Base-by-base conservation (phyloP, 2,888 invertebrate species). In the Caradrina clavipalpis region DNA sequence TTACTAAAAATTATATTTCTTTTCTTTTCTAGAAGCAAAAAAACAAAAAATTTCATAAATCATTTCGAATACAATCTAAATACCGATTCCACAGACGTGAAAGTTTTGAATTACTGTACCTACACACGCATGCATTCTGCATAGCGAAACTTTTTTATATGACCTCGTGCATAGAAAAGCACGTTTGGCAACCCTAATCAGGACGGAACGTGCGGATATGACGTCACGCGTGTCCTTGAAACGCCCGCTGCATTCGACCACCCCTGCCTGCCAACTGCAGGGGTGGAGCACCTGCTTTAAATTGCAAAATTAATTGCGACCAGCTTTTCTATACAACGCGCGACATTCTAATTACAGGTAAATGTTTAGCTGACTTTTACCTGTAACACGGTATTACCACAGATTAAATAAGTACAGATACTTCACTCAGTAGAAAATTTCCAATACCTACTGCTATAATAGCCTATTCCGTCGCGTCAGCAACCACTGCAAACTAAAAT, bases 161-260 rank as follows among this genome's bases (percentile, higher is more conserved):
- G 31, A 77, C 57, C 39, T 57, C 56, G 51, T 42, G 3, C 13
- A 39, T 13, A 68, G 15, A 10, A 22, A 26, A 13, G 13, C n/a
- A 22, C 6, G 17, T 45, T 57, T 47, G 62, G n/a, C 62, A 78
- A 60, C 78, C 78, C 78, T 78, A 78, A 10, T 2, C 11, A 51
- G 47, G 15, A 50, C 62, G 22, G 26, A 56, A 63, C 73, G 60
- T 73, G 73, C 60, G 55, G 70, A 80, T 82, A 81, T 88, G 85
- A 90, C 89, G 88, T 89, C 88, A 90, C 67, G 45, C 67, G 45
- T 78, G 90, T 76, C 90, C 90, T 90, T 91, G 90, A 89, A 90
- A 82, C 78, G 54, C 81, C 58, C 59, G 58, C 47, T 86, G 81
- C 87, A 86, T 83, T 80, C 42, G 61, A 70, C 67, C 76, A 78